Conservation (phyloP, 2,113 vertebrate genomes). For the Anoura caudifer region DNA sequence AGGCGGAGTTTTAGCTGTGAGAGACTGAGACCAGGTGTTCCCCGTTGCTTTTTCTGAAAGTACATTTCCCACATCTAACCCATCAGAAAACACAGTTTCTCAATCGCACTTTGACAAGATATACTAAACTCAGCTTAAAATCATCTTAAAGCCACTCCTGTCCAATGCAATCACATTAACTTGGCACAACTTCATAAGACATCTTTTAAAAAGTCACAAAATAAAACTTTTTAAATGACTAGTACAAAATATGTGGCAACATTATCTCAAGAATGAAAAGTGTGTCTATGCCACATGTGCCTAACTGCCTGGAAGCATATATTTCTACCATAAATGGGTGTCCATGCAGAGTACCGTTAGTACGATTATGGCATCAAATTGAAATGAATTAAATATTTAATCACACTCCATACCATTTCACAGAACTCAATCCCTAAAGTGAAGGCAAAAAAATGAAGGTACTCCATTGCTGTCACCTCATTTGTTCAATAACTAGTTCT, state of each 20-base stretch:
- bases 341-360: background rate
- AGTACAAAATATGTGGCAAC: background rate
- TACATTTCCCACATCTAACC: background rate
- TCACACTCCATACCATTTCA: background rate
- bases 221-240: background rate
- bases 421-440: background rate
- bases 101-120: background rate
- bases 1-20: background rate
- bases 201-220: slow-evolving; percentile 18
- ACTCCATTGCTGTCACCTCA: background rate
- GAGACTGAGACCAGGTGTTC: background rate
- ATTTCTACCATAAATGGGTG: background rate
- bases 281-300: background rate
- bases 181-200: background rate
- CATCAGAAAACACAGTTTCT: background rate
- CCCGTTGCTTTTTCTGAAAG: background rate
- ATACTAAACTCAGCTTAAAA: background rate
- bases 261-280: background rate
- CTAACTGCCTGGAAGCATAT: background rate
- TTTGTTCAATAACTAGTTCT: background rate
- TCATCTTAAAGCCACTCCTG: background rate
- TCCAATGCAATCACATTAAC: background rate
- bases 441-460: background rate
- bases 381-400: background rate
- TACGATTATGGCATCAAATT: background rate